phyloP scores from a whole-genome alignment of 2,888 invertebrate species.

The Subacronicta megacephala region DNA sequence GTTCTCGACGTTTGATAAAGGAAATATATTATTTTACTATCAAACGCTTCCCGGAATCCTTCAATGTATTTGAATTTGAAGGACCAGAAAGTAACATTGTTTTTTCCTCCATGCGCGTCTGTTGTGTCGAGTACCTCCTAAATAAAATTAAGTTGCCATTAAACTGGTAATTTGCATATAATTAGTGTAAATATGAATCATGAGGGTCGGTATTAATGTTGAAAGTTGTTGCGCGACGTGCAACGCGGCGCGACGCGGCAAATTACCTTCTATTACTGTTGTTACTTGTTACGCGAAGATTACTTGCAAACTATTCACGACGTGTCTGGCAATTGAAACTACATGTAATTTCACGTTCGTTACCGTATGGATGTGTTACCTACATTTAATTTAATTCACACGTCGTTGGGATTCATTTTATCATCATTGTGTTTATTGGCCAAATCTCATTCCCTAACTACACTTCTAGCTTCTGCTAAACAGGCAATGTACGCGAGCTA shows the following conservation, averaged over 20 bases:
- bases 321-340: conserved; percentile 37
- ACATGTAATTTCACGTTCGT: conserved; percentile 23
- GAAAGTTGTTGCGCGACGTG: conserved; percentile 52
- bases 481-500: no score
- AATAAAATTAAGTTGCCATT: conserved; percentile 67
- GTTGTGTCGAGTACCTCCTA: conserved; percentile 47
- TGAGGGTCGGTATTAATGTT: conserved; percentile 60
- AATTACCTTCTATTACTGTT: conserved; percentile 42
- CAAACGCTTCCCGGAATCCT: neutral
- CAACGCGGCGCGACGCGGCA: conserved; percentile 5
- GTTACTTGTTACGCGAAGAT: conserved; percentile 41
- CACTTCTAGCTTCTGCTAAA: no score
- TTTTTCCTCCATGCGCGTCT: neutral
- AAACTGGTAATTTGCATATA: conserved; percentile 73
- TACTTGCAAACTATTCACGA: conserved; percentile 44
- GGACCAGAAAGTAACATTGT: neutral
- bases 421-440: neutral
- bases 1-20: conserved; percentile 10
- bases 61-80: neutral
- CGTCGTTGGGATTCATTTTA: neutral
- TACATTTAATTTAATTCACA: conserved; percentile 8
- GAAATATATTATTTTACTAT: conserved; percentile 13
- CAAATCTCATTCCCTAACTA: neutral
- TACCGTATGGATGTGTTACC: conserved; percentile 4
- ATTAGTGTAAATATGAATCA: conserved; percentile 79